A percentile compares a stretch with the other conserved stretches of the same genome.
Conservation (phyloP, 2,113 vertebrate species). For the Brachypodius melanocephalos region DNA sequence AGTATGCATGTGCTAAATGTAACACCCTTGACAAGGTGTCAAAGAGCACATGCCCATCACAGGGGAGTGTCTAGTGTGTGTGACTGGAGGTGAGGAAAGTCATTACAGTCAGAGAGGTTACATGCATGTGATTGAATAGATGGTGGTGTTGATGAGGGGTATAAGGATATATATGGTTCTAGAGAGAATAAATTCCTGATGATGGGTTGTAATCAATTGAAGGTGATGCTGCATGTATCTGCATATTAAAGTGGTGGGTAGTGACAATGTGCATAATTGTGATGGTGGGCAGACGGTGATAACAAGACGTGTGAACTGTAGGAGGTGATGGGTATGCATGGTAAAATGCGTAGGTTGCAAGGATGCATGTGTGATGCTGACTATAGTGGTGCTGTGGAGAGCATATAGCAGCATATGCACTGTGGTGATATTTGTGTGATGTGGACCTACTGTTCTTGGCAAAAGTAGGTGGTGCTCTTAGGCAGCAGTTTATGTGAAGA, state of each 20-base stretch:
- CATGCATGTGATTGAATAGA: background rate
- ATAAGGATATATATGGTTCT: background rate
- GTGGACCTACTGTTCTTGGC: background rate
- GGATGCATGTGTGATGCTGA: background rate
- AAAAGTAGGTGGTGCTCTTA: background rate
- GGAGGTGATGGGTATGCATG: constrained; percentile 28
- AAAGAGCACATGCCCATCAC: background rate
- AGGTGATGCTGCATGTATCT: background rate
- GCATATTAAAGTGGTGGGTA: constrained; percentile 32
- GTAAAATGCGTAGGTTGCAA: background rate
- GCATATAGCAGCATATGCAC: background rate
- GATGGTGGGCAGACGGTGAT: constrained; percentile 1
- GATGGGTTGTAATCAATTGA: background rate
- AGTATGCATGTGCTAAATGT: background rate
- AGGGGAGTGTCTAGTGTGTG: background rate
- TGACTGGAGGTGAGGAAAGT: background rate
- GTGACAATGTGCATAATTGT: constrained; percentile 1
- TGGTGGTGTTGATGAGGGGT: background rate
- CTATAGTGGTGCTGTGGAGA: background rate
- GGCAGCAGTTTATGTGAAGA: background rate
- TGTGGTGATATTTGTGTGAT: background rate
- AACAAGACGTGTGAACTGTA: constrained; percentile 1
- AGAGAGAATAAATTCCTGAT: background rate
- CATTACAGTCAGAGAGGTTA: background rate
- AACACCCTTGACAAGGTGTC: background rate